Percentiles rank a stretch among this genome's conserved stretches.
Conservation (phyloP, 2,797 vertebrate genomes). For the Choloepus didactylus region DNA sequence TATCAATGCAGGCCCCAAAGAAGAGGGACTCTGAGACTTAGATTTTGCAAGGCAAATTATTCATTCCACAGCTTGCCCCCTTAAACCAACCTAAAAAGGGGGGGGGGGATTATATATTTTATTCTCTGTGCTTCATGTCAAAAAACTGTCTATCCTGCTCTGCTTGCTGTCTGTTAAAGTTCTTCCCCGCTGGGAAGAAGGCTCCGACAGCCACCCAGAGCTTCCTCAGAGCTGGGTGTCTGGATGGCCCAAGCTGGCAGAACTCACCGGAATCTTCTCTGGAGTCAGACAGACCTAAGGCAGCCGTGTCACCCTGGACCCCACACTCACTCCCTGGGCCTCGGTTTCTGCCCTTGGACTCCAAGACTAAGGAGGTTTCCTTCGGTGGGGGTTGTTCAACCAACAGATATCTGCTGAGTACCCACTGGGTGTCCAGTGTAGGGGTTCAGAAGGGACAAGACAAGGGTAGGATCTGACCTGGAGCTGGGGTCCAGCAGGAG, state of each 20-base stretch:
- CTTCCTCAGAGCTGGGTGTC: accelerated
- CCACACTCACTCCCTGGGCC: background rate
- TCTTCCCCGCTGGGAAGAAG: accelerated
- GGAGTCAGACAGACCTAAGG: background rate
- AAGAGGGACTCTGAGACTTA: background rate
- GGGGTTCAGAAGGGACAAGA: no score
- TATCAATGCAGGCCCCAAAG: background rate
- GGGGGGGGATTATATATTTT: background rate
- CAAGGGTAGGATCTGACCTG: no score
- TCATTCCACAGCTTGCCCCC: background rate
- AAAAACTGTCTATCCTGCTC: background rate
- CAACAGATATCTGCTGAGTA: background rate
- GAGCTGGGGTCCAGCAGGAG: background rate
- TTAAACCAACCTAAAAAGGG: background rate
- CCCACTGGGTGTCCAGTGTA: background rate
- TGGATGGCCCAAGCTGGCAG: no score
- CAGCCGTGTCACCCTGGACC: background rate
- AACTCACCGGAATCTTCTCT: background rate
- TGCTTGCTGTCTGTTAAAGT: background rate
- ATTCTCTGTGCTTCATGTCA: background rate
- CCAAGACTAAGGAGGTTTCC: background rate
- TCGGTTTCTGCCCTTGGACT: background rate
- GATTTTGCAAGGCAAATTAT: slow-evolving; percentile 61
- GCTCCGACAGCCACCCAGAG: accelerated
- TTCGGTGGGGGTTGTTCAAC: background rate